Evolutionary conservation across 2,888 invertebrate genomes (phyloP), one percentile per base, ranked within the genome.

Genomic region (Hesperia comma): DNA sequence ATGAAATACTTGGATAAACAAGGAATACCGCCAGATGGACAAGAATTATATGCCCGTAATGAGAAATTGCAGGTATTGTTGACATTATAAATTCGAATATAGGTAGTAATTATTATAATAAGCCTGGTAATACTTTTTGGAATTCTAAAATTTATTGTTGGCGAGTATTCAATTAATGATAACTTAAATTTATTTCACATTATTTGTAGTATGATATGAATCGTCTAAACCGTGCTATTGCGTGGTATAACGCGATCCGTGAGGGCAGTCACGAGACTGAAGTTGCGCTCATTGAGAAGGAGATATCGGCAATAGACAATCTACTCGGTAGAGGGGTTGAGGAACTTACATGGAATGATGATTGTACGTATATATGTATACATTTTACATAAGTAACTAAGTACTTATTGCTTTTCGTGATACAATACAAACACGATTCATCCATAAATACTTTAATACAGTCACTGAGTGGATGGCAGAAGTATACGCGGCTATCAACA

Each of bases 171-270:
- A 37, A 10, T 37, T 37, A 10, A 37, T 0, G 12, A 37, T 12
- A 10, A 10, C 37, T 10, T 17, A 17, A 10, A 49, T 19, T 49
- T 4, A 19, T 0, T 49, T 19, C 17, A 41, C 15, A 41, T 40
- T 17, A 43, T 17, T 14, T 70, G 70, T 70, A 94, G 94, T 92
- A 92, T 69, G 93, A 93, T 19, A 87, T 94, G 80, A 88, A 93
- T 67, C 94, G 94, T 43, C 78, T 94, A 8, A 93, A 93, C 74
- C 92, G 95, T n/a, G 94, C 95, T n/a, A 93, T 95, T 6, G 93
- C 95, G 55, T 95, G 97, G 96, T 98, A 98, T 85, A 98, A 98
- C 81, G 95, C 95, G 71, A 95, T 98, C 53, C 94, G 95, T 58
- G 94, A 92, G 21, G 93, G 95, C n/a, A 95, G 96, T 32, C 94